Evolutionary conservation across 2,888 invertebrate genomes (phyloP).

Genomic region (Lithophane socia): DNA sequence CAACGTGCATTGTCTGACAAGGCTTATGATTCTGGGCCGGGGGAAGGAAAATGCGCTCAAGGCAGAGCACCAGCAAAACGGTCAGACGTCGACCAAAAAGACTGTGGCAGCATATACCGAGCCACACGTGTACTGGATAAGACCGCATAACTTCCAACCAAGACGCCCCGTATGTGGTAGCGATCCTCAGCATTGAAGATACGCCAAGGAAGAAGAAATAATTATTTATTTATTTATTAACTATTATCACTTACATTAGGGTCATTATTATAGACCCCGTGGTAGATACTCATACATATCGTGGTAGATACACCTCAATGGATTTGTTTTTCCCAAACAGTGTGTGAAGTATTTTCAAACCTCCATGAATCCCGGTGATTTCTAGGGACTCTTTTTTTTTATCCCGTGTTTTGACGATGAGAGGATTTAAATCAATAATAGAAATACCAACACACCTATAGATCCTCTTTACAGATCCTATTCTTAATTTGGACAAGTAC

Average conservation of each 20-base stretch:
- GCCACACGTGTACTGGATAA: background rate
- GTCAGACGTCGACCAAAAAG: background rate
- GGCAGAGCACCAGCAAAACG: background rate
- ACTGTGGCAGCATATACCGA: background rate
- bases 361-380: background rate
- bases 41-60: background rate
- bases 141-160: background rate
- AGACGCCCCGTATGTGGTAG: background rate
- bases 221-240: background rate
- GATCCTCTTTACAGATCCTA: background rate
- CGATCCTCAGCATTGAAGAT: background rate
- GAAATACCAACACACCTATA: background rate
- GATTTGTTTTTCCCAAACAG: background rate
- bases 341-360: background rate
- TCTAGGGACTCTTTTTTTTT: background rate
- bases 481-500: no score
- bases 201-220: background rate
- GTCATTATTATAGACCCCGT: background rate
- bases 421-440: background rate
- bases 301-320: background rate
- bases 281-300: background rate
- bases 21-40: background rate
- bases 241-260: background rate
- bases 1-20: background rate
- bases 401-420: background rate